Percentiles rank a stretch among this genome's conserved stretches.
Conservation (phyloP, 2,113 vertebrate species). For the Ploceus nigricollis region DNA sequence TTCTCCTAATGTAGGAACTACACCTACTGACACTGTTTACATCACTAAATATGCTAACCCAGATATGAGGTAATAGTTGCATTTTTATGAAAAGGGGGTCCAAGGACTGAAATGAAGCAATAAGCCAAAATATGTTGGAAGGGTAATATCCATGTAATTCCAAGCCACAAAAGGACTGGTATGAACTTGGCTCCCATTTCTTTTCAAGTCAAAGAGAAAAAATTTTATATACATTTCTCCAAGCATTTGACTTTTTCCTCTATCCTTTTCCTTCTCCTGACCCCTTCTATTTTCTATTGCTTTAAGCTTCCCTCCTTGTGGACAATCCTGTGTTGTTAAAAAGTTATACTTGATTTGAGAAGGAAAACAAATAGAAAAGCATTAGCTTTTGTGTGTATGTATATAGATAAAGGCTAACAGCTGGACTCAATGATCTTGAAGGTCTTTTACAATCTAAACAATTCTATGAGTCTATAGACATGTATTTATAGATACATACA, state of each 20-base stretch:
- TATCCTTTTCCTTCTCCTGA: background rate
- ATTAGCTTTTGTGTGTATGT: background rate
- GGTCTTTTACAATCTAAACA: background rate
- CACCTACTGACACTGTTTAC: background rate
- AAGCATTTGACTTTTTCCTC: background rate
- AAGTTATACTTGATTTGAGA: background rate
- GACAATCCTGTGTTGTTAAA: background rate
- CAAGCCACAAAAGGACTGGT: background rate
- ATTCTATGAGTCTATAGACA: fast-evolving
- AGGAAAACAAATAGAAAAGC: background rate
- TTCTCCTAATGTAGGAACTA: background rate
- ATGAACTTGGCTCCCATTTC: background rate
- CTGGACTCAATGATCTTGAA: background rate
- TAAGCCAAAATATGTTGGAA: background rate
- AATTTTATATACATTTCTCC: background rate
- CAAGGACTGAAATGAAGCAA: background rate
- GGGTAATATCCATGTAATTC: background rate
- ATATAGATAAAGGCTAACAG: background rate
- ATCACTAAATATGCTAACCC: background rate
- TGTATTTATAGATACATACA: background rate
- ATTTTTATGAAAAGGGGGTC: background rate
- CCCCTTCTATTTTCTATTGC: background rate
- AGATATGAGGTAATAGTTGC: background rate
- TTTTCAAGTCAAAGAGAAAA: background rate
- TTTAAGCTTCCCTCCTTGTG: background rate